These are phyloP conservation scores for Camponotus vicinus DNA, from an alignment of 1,140 invertebrate genomes.

Conservation along the genomic window DNA sequence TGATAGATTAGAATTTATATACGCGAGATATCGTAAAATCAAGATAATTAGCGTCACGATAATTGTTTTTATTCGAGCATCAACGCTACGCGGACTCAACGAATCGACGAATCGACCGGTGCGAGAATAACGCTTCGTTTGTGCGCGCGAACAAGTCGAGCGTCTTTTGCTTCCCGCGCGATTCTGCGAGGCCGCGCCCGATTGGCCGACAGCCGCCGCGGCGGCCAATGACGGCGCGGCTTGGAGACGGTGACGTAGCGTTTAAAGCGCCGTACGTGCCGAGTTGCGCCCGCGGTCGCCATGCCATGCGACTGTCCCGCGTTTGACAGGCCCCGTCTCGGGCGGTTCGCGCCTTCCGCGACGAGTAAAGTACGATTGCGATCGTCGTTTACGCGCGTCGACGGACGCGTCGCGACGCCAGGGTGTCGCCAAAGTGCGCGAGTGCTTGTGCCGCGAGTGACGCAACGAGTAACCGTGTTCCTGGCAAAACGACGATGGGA, in stretches of 20 bases:
- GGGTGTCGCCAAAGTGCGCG: slow-evolving; percentile 16
- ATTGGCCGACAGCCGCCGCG: slow-evolving; percentile 47
- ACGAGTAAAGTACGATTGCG: background rate
- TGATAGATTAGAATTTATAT: background rate
- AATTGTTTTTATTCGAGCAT: background rate
- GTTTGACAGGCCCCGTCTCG: slow-evolving; percentile 41
- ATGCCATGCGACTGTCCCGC: slow-evolving; percentile 70
- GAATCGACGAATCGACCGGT: background rate
- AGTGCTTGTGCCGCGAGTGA: background rate
- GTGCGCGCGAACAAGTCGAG: background rate
- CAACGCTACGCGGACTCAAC: background rate
- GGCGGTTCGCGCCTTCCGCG: background rate
- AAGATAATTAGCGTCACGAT: background rate
- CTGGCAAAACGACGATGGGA: slow-evolving; percentile 7
- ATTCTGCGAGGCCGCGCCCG: background rate
- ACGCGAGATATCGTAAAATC: background rate
- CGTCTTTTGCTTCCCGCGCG: slow-evolving; percentile 66
- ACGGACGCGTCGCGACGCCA: slow-evolving; percentile 2
- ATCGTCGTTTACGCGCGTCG: background rate
- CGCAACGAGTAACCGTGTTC: slow-evolving; percentile 29
- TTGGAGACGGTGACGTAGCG: slow-evolving; percentile 61
- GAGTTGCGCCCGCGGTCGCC: slow-evolving; percentile 69
- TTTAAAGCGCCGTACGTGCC: slow-evolving; percentile 69
- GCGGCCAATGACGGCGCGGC: slow-evolving; percentile 49
- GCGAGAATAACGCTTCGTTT: background rate